These are phyloP conservation scores for Drosophila kuntzei DNA, from an alignment of 2,888 invertebrate genomes.

Conservation along the genomic window DNA sequence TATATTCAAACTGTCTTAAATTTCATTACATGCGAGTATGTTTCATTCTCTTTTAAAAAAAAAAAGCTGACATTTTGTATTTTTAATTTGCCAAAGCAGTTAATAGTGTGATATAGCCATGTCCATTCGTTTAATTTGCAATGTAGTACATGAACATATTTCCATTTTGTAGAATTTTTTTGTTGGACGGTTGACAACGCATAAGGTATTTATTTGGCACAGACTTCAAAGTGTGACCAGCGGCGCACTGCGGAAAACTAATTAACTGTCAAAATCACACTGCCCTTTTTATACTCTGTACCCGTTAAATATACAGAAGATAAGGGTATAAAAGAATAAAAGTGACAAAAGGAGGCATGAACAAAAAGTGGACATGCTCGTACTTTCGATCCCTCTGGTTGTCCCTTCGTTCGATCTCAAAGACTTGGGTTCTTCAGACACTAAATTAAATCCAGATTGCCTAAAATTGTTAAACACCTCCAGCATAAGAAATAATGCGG, in stretches of 20 bases:
- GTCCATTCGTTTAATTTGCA: neutral
- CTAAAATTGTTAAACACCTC: neutral
- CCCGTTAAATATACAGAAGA: neutral
- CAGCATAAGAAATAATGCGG: neutral
- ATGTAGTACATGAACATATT: neutral
- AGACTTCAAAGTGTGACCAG: conserved; percentile 52
- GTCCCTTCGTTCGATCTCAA: neutral
- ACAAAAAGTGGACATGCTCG: neutral
- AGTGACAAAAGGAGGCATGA: neutral
- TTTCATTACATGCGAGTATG: too few relatives aligned
- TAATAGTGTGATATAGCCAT: too few relatives aligned
- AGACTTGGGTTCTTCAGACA: neutral
- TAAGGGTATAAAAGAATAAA: neutral
- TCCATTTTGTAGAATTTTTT: neutral
- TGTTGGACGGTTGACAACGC: conserved; percentile 1
- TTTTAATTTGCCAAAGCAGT: too few relatives aligned
- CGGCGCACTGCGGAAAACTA: conserved; percentile 65
- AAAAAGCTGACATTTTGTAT: too few relatives aligned
- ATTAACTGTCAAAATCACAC: conserved; percentile 75
- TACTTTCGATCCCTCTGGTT: neutral
- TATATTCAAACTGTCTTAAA: neutral
- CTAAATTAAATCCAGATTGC: neutral
- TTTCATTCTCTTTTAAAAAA: too few relatives aligned
- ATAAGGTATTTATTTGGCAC: conserved; percentile 23
- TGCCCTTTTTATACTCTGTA: conserved; percentile 14